These are phyloP conservation scores for Elgaria multicarinata DNA, from an alignment of 2,113 vertebrate genomes.

Conservation along the genomic window DNA sequence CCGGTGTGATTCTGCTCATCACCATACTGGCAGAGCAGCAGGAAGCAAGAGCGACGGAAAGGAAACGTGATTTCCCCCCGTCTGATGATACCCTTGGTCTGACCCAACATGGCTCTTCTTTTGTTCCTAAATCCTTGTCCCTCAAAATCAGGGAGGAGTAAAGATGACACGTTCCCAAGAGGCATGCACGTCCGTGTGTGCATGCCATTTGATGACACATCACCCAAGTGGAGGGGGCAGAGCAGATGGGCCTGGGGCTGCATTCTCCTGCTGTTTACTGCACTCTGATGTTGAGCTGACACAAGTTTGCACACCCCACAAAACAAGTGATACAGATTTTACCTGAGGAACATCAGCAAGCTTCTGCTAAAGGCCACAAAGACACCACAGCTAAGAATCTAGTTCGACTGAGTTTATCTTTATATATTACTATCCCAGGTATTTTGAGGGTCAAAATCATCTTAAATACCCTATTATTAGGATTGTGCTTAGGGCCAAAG, in stretches of 20 bases:
- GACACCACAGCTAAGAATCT: slow-evolving; percentile 44
- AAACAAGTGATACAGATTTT: not conserved
- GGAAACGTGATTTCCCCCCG: too few relatives aligned
- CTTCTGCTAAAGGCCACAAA: slow-evolving; percentile 33
- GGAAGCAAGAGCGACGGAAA: too few relatives aligned
- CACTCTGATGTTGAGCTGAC: not conserved
- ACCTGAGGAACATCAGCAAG: slow-evolving; percentile 9
- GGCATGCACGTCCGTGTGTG: not conserved
- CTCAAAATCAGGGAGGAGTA: not conserved
- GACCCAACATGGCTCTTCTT: too few relatives aligned
- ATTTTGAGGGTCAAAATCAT: slow-evolving; percentile 42
- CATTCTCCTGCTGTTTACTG: not conserved
- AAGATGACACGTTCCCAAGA: not conserved
- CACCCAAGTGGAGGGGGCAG: not conserved
- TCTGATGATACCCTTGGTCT: too few relatives aligned
- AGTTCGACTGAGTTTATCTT: slow-evolving; percentile 46
- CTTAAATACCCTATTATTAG: slow-evolving; percentile 43
- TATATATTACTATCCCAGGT: slow-evolving; percentile 38
- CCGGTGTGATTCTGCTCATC: too few relatives aligned
- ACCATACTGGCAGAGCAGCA: too few relatives aligned
- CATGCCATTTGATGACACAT: not conserved
- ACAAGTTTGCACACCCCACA: not conserved
- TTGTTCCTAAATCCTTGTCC: too few relatives aligned
- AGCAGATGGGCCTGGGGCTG: not conserved
- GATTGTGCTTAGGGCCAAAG: slow-evolving; percentile 62